Evolutionary conservation across 1,140 invertebrate genomes (phyloP).

Genomic region (Thalassaphorura encarpata): DNA sequence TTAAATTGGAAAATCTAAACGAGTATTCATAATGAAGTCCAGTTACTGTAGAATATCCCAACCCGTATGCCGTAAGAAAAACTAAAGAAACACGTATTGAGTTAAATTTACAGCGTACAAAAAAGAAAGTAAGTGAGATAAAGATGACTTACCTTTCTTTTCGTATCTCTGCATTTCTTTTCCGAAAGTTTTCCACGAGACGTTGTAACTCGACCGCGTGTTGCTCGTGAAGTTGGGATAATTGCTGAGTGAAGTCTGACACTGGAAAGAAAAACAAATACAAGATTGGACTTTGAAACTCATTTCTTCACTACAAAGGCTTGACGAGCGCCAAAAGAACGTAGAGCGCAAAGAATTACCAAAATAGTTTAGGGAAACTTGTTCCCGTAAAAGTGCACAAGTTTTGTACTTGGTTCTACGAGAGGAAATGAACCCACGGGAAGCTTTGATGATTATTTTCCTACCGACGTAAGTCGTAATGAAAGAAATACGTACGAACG

Average conservation of each 20-base stretch:
- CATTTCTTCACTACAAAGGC: no score
- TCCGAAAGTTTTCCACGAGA: conserved; percentile 76
- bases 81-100: background rate
- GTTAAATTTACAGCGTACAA: background rate
- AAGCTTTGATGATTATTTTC: no score
- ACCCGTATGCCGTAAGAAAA: background rate
- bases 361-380: background rate
- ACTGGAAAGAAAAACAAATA: conserved; percentile 55
- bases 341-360: no score
- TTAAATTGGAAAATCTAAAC: no score
- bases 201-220: conserved; percentile 82
- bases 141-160: conserved; percentile 68
- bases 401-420: no score
- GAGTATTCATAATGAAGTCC: no score
- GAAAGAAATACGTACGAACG: no score
- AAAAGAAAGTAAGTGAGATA: background rate
- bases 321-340: no score
- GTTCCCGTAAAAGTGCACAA: background rate
- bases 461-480: no score
- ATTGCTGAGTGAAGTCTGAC: conserved; percentile 85
- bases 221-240: conserved; percentile 81
- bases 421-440: no score
- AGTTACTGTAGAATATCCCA: no score
- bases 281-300: no score
- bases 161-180: conserved; percentile 71